Evolutionary conservation across 2,888 invertebrate genomes (phyloP).

Genomic region (Lasioglossum morio): DNA sequence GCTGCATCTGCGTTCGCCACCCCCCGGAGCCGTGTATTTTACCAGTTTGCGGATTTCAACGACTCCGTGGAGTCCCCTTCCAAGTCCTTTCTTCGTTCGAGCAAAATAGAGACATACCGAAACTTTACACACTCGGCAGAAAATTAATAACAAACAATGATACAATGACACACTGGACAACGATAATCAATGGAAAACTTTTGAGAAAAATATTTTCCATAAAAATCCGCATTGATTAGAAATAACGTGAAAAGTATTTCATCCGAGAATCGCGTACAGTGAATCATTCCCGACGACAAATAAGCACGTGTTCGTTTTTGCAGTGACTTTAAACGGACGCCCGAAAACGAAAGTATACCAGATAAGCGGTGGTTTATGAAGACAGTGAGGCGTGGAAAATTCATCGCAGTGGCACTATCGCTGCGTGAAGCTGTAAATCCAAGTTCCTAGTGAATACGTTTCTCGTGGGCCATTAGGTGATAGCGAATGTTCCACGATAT

Average conservation of each 20-base stretch:
- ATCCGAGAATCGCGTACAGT: background rate
- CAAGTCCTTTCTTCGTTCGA: background rate
- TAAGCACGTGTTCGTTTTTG: background rate
- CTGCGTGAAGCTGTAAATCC: conserved; percentile 30
- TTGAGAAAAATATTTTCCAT: no score
- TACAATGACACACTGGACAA: no score
- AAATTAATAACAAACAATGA: background rate
- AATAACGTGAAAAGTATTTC: background rate
- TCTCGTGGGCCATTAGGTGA: conserved; percentile 42
- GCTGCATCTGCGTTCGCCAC: conserved; percentile 53
- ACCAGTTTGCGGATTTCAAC: conserved; percentile 25
- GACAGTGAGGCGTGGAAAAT: conserved; percentile 15
- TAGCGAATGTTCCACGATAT: conserved; percentile 30
- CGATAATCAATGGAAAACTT: no score
- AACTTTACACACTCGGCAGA: background rate
- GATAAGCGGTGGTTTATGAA: background rate
- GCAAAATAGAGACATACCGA: background rate
- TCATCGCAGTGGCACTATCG: conserved; percentile 16
- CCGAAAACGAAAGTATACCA: background rate
- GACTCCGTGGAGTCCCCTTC: background rate
- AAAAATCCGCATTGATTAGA: background rate
- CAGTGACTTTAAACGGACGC: background rate
- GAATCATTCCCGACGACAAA: background rate
- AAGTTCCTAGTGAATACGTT: conserved; percentile 26
- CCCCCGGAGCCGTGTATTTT: conserved; percentile 8